phyloP scores from a whole-genome alignment of 2,888 invertebrate genomes.

The Drosophila longiperda region DNA sequence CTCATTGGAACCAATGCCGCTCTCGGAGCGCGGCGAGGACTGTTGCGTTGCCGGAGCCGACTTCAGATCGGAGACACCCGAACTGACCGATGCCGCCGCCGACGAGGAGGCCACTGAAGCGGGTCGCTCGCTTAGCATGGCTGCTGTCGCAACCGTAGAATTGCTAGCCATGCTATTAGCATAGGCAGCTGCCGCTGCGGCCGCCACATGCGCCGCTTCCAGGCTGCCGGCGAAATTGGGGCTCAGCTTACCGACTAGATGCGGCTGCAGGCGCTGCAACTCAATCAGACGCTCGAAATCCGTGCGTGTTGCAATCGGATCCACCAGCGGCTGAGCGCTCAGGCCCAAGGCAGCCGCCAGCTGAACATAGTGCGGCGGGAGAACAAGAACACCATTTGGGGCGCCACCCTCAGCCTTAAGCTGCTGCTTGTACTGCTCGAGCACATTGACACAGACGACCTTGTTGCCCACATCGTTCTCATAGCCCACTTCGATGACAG shows the following conservation, averaged over 20 bases:
- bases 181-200: slow-evolving; percentile 75
- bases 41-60: slow-evolving; percentile 71
- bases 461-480: slow-evolving; percentile 65
- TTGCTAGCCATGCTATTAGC: slow-evolving; percentile 70
- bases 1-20: slow-evolving; percentile 70
- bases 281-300: slow-evolving; percentile 84
- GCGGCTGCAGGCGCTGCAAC: slow-evolving; percentile 80
- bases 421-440: slow-evolving; percentile 82
- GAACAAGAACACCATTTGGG: slow-evolving; percentile 86
- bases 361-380: slow-evolving; percentile 87
- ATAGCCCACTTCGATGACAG: slow-evolving; percentile 62
- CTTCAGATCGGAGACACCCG: slow-evolving; percentile 70
- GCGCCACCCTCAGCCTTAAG: slow-evolving; percentile 80
- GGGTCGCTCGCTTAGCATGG: slow-evolving; percentile 65
- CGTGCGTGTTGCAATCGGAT: slow-evolving; percentile 82
- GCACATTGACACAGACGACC: slow-evolving; percentile 74
- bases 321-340: slow-evolving; percentile 82
- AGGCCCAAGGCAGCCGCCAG: slow-evolving; percentile 86
- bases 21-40: slow-evolving; percentile 69
- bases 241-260: slow-evolving; percentile 61
- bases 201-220: slow-evolving; percentile 80
- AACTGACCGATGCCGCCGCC: slow-evolving; percentile 72
- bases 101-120: slow-evolving; percentile 65
- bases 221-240: slow-evolving; percentile 67
- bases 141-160: slow-evolving; percentile 42